Conservation (phyloP, 2,797 vertebrate species). For the Trachurus trachurus region DNA sequence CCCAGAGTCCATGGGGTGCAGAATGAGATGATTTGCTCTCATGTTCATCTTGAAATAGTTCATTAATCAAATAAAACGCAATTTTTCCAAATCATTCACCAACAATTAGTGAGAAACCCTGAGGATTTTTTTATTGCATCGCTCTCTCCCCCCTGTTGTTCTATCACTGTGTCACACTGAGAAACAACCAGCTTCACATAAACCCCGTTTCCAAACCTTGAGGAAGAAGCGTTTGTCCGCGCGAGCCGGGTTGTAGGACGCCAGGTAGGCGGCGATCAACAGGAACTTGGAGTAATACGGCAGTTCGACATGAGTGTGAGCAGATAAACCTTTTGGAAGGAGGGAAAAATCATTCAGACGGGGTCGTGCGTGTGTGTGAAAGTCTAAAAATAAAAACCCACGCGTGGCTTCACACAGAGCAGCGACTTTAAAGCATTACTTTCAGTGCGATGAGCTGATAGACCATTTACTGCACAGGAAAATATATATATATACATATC, state of each 20-base stretch:
- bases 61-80: not conserved
- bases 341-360: slow-evolving; percentile 15
- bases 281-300: slow-evolving; percentile 99
- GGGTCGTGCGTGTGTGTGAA: not conserved
- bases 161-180: not conserved
- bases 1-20: not conserved
- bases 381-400: not conserved
- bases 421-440: not conserved
- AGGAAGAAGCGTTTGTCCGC: slow-evolving; percentile 98
- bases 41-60: not conserved
- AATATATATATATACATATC: not conserved
- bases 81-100: not conserved
- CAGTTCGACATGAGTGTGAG: slow-evolving; percentile 94
- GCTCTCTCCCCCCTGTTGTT: not conserved
- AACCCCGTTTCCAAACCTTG: slow-evolving; percentile 85
- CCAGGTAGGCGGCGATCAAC: slow-evolving; percentile 96
- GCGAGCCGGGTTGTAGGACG: slow-evolving; percentile 96
- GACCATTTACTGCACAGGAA: not conserved
- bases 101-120: not conserved
- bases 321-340: slow-evolving; percentile 83
- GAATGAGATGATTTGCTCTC: not conserved
- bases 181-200: not conserved
- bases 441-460: not conserved
- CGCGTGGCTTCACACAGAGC: not conserved
- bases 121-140: not conserved